phyloP scores from a whole-genome alignment of 2,888 invertebrate species.

The Cryptocephalus primarius region DNA sequence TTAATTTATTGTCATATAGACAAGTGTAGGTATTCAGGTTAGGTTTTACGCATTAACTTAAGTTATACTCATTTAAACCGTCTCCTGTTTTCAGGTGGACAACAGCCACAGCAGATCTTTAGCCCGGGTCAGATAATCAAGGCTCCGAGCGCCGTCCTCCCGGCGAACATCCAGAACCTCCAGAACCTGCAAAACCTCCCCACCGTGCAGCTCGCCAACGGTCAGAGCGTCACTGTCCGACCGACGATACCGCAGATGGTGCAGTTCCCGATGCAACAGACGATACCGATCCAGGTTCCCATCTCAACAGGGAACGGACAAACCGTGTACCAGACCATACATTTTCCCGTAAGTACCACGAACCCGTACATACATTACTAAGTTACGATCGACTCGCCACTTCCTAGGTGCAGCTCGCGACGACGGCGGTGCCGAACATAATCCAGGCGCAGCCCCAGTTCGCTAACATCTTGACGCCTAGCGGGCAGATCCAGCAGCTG shows the following conservation, averaged over 20 bases:
- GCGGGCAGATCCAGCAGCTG: slow-evolving; percentile 81
- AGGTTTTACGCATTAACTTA: no score
- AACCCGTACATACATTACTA: no score
- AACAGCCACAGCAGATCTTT: slow-evolving; percentile 46
- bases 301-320: slow-evolving; percentile 77
- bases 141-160: slow-evolving; percentile 56
- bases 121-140: slow-evolving; percentile 65
- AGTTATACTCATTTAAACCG: no score
- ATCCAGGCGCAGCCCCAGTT: slow-evolving; percentile 34
- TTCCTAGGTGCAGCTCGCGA: slow-evolving; percentile 53
- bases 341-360: slow-evolving; percentile 53
- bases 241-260: slow-evolving; percentile 36
- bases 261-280: slow-evolving; percentile 63
- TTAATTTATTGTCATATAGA: no score
- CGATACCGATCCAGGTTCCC: slow-evolving; percentile 86
- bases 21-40: no score
- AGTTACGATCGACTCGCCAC: no score
- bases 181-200: slow-evolving; percentile 50
- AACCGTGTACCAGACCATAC: slow-evolving; percentile 90
- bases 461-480: slow-evolving; percentile 61
- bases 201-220: slow-evolving; percentile 54
- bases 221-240: slow-evolving; percentile 62
- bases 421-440: slow-evolving; percentile 48
- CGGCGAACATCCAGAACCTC: slow-evolving; percentile 57
- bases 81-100: slow-evolving; percentile 27